Conservation (phyloP, 2,888 invertebrate genomes). For the Parelbella ahira region DNA sequence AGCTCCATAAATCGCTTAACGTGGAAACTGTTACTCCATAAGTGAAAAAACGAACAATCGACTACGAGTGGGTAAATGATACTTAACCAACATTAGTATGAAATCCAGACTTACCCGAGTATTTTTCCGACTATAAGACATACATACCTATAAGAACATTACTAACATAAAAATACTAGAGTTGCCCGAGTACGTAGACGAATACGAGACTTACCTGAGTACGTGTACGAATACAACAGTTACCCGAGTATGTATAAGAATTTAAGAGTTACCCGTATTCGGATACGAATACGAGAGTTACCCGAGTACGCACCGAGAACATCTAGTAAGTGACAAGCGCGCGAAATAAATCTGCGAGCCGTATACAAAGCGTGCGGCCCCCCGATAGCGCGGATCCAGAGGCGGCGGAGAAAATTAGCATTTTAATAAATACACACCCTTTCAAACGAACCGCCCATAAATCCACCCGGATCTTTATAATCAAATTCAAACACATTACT, state of each 20-base stretch:
- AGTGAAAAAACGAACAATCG: too few species aligned
- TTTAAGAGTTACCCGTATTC: conserved; percentile 38
- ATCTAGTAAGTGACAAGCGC: conserved; percentile 48
- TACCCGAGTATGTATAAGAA: conserved; percentile 39
- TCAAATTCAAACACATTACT: conserved; percentile 77
- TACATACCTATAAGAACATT: too few species aligned
- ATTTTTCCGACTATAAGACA: too few species aligned
- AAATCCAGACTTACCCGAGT: too few species aligned
- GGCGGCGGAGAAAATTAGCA: conserved; percentile 77
- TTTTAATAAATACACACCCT: conserved; percentile 81
- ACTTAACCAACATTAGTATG: too few species aligned
- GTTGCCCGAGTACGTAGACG: conserved; percentile 40
- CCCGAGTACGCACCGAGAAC: conserved; percentile 48
- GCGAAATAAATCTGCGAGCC: conserved; percentile 76
- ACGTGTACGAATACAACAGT: conserved; percentile 25
- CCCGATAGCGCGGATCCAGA: conserved; percentile 74
- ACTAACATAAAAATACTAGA: conserved; percentile 3
- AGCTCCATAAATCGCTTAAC: too few species aligned
- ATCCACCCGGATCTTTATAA: conserved; percentile 75
- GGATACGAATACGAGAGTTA: conserved; percentile 18
- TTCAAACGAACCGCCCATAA: conserved; percentile 74
- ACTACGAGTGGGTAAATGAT: too few species aligned
- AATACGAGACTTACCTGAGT: conserved; percentile 37
- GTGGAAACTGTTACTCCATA: too few species aligned
- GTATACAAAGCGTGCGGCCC: conserved; percentile 75